phyloP scores from a whole-genome alignment of 2,113 vertebrate species.

The Lampris incognitus region DNA sequence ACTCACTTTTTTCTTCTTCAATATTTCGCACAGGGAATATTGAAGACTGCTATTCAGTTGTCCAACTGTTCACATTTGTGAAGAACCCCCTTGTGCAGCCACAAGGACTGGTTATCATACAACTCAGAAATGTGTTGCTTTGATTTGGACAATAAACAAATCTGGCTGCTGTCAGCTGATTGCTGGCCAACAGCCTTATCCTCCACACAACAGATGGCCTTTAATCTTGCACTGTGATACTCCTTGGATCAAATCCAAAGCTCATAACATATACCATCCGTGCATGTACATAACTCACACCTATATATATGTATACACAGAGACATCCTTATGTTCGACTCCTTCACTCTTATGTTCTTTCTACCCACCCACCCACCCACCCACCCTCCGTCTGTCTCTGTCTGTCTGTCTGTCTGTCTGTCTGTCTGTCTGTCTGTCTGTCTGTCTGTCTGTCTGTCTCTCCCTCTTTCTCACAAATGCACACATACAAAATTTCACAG shows the following conservation, averaged over 20 bases:
- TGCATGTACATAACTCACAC: slow-evolving; percentile 29
- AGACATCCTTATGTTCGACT: slow-evolving; percentile 17
- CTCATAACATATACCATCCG: slow-evolving; percentile 37
- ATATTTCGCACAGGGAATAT: not conserved
- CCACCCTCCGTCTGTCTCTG: not conserved
- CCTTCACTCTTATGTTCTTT: not conserved
- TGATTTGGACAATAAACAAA: slow-evolving; percentile 64
- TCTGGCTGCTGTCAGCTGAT: slow-evolving; percentile 65
- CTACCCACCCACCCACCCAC: slow-evolving; percentile 20
- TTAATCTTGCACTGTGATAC: slow-evolving; percentile 60
- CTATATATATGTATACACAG: slow-evolving; percentile 11
- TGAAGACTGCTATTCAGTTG: slow-evolving; percentile 14
- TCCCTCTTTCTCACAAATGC: slow-evolving; percentile 5
- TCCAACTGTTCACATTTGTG: slow-evolving; percentile 49
- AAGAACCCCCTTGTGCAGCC: slow-evolving; percentile 44
- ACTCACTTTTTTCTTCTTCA: no score
- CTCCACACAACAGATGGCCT: slow-evolving; percentile 71
- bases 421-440: no score
- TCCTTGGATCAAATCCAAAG: slow-evolving; percentile 59
- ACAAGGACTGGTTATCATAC: slow-evolving; percentile 33
- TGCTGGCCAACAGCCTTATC: slow-evolving; percentile 61
- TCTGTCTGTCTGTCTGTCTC: not conserved
- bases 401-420: not conserved
- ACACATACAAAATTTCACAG: slow-evolving; percentile 30
- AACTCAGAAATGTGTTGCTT: slow-evolving; percentile 54